Evolutionary conservation across 2,797 vertebrate genomes (phyloP).

Genomic region (Potorous gilbertii): DNA sequence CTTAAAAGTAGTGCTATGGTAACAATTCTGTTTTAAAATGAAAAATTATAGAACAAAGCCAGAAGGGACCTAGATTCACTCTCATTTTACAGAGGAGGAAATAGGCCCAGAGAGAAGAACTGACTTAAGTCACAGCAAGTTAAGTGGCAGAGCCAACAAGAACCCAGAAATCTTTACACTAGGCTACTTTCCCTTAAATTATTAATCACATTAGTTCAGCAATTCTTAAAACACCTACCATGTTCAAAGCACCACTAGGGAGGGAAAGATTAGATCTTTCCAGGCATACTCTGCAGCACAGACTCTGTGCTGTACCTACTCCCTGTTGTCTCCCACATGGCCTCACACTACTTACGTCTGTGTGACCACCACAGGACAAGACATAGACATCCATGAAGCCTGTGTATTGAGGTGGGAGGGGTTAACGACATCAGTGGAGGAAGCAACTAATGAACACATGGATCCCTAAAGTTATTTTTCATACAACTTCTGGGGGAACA

Average conservation of each 20-base stretch:
- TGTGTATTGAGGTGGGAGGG: not conserved
- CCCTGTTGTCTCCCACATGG: not conserved
- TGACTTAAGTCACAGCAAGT: not conserved
- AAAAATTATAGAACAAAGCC: not conserved
- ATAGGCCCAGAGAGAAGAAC: not conserved
- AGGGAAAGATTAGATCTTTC: not conserved
- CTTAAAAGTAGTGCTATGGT: not conserved
- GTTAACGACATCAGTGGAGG: not conserved
- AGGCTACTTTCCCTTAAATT: not conserved
- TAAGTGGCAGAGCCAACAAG: not conserved
- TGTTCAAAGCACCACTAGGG: not conserved
- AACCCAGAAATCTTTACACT: not conserved
- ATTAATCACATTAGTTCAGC: not conserved
- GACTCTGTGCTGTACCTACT: not conserved
- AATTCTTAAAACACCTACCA: not conserved
- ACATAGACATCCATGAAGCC: not conserved
- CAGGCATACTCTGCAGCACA: not conserved
- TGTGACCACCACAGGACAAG: not conserved
- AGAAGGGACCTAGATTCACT: not conserved
- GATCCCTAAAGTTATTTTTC: not conserved
- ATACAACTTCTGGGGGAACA: not conserved
- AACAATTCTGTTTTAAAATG: not conserved
- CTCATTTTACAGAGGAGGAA: not conserved
- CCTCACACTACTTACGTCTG: not conserved
- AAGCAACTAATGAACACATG: not conserved